Evolutionary conservation across 2,113 vertebrate genomes (phyloP).

Genomic region (Panurus biarmicus): DNA sequence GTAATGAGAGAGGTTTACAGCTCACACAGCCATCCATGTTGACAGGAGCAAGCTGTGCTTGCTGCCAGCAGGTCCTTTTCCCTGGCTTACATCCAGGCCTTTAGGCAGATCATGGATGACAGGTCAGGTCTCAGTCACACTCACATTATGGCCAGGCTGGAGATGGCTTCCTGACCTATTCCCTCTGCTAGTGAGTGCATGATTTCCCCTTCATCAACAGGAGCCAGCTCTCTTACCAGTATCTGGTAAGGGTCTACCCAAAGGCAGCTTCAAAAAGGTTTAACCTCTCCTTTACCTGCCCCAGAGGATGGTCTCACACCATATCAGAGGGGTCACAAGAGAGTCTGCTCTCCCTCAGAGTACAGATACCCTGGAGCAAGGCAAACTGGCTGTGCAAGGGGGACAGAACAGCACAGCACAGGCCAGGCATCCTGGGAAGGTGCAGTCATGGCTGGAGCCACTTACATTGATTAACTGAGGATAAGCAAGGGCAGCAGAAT

Average conservation of each 20-base stretch:
- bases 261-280: not conserved
- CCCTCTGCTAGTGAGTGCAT: accelerated
- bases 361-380: not conserved
- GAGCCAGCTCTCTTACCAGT: not conserved
- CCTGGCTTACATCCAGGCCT: not conserved
- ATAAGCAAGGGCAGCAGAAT: not conserved
- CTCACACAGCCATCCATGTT: not conserved
- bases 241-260: not conserved
- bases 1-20: not conserved
- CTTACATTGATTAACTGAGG: not conserved
- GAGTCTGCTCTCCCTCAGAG: not conserved
- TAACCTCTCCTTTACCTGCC: not conserved
- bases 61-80: not conserved
- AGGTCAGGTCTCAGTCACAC: not conserved
- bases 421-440: not conserved
- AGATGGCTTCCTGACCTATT: not conserved
- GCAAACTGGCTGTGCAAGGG: not conserved
- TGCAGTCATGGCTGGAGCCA: not conserved
- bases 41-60: not conserved
- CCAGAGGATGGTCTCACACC: not conserved
- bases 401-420: accelerated
- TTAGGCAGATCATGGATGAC: not conserved
- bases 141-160: not conserved
- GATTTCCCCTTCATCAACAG: not conserved
- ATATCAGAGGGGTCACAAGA: not conserved